phyloP scores from a whole-genome alignment of 2,888 invertebrate genomes.

The Strigamia maritima region DNA sequence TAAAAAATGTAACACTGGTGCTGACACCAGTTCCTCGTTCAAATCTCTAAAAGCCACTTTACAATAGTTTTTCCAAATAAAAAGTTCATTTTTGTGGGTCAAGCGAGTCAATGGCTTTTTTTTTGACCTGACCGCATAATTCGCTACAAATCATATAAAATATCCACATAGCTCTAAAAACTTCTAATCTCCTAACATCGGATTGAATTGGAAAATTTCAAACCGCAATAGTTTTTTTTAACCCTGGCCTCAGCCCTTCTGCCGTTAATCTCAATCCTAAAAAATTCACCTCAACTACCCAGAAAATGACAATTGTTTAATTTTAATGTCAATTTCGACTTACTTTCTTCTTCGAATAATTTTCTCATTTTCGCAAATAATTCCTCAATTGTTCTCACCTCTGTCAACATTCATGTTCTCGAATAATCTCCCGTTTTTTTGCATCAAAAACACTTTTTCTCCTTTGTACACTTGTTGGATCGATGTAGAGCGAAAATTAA shows the following conservation, averaged over 20 bases:
- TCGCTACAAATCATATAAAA: not conserved
- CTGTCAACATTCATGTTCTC: no score
- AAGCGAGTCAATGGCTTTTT: not conserved
- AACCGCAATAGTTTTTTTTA: not conserved
- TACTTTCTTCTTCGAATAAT: not conserved
- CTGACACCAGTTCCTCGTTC: not conserved
- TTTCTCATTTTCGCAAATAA: not conserved
- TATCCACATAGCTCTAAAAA: conserved; percentile 7
- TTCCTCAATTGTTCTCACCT: no score
- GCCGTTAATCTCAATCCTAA: not conserved
- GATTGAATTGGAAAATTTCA: not conserved
- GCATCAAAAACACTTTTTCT: no score
- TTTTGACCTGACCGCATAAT: not conserved
- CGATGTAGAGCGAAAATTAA: no score
- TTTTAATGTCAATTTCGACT: conserved; percentile 2
- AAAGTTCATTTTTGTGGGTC: not conserved
- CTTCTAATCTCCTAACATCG: not conserved
- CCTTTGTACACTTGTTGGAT: no score
- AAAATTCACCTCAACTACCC: not conserved
- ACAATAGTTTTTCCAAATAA: not conserved
- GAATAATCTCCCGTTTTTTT: no score
- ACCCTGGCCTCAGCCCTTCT: not conserved
- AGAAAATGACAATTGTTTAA: not conserved
- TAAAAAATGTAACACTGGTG: not conserved
- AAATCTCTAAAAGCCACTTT: not conserved